These are phyloP conservation scores for Drosophila watanabei DNA, from an alignment of 1,140 invertebrate genomes.

Conservation along the genomic window DNA sequence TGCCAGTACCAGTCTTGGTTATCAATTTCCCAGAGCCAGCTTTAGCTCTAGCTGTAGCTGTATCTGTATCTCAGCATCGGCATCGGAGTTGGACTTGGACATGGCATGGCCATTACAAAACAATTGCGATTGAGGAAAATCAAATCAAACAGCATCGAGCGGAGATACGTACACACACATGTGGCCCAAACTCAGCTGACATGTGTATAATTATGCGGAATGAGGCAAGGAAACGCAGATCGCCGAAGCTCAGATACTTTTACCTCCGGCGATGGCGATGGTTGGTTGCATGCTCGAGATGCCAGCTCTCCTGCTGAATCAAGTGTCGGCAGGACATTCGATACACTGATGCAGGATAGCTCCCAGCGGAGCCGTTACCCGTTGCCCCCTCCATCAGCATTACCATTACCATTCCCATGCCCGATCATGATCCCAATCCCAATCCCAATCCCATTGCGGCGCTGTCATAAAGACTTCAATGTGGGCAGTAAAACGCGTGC, in stretches of 20 bases:
- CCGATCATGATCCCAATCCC: conserved; percentile 1
- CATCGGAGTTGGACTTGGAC: conserved; percentile 10
- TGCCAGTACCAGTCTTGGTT: conserved; percentile 59
- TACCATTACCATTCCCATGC: not conserved
- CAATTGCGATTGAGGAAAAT: conserved; percentile 79
- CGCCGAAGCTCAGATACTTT: conserved; percentile 37
- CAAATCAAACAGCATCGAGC: conserved; percentile 55
- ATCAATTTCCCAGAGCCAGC: conserved; percentile 61
- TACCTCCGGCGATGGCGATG: conserved; percentile 30
- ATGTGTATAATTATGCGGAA: conserved; percentile 72
- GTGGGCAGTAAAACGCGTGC: conserved; percentile 74
- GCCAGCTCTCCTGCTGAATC: conserved; percentile 11
- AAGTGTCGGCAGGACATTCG: conserved; percentile 73
- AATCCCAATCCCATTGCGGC: conserved; percentile 33
- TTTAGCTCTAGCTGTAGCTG: not conserved
- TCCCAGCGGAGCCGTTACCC: not conserved
- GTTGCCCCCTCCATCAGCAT: too few species aligned
- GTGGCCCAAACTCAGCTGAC: conserved; percentile 72
- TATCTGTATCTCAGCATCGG: conserved; percentile 2
- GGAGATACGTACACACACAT: not conserved
- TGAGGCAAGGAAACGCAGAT: conserved; percentile 25
- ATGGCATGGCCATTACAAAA: conserved; percentile 75
- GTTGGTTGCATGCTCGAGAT: not conserved
- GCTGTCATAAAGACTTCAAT: conserved; percentile 80
- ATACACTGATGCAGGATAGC: conserved; percentile 69